Evolutionary conservation across 2,113 vertebrate genomes (phyloP).

Genomic region (Gallinago jamesoni): DNA sequence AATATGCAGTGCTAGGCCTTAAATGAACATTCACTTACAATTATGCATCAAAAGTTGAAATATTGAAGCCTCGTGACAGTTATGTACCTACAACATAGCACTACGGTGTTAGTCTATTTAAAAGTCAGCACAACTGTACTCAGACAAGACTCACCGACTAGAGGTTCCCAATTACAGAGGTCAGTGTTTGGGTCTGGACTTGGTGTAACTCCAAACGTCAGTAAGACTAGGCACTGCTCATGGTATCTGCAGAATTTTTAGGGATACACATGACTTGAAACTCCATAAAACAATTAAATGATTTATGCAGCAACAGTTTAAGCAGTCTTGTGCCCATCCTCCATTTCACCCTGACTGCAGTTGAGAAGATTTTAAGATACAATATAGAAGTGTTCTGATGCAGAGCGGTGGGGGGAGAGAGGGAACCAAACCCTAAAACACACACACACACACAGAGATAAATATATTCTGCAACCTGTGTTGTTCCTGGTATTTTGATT

Average conservation of each 20-base stretch:
- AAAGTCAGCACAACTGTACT: not conserved
- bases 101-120: not conserved
- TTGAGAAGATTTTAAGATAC: not conserved
- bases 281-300: not conserved
- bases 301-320: not conserved
- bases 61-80: not conserved
- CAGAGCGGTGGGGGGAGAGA: not conserved
- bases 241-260: not conserved
- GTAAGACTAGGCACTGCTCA: not conserved
- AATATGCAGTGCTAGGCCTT: fast-evolving
- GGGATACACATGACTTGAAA: not conserved
- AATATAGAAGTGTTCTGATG: not conserved
- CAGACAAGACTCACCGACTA: not conserved
- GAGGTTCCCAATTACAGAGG: not conserved
- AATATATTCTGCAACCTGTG: not conserved
- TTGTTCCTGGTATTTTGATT: not conserved
- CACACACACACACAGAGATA: not conserved
- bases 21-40: fast-evolving
- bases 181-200: not conserved
- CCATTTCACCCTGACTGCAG: not conserved
- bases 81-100: fast-evolving
- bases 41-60: not conserved
- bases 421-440: not conserved
- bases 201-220: not conserved
- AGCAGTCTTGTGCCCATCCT: not conserved